phyloP scores from a whole-genome alignment of 2,113 vertebrate species.

The Cathartes aura region DNA sequence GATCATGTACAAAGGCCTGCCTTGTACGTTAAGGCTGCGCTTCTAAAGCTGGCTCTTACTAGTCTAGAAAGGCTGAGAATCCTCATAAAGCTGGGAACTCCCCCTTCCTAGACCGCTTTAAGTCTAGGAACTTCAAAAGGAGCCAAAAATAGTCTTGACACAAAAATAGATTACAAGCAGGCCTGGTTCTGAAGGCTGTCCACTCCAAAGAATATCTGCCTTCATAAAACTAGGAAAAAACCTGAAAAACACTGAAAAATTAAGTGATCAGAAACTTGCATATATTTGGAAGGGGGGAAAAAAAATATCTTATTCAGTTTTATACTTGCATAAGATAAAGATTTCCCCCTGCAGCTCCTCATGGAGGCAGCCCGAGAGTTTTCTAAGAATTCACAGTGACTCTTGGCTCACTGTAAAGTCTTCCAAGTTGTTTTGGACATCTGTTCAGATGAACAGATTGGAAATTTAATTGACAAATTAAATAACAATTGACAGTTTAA shows the following conservation, averaged over 20 bases:
- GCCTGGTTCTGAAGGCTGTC: background rate
- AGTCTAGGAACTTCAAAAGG: background rate
- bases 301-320: background rate
- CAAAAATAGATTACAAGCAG: background rate
- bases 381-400: slow-evolving; percentile 4
- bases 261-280: background rate
- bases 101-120: background rate
- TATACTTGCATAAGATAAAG: background rate
- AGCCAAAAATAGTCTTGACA: background rate
- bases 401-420: background rate
- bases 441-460: background rate
- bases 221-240: background rate
- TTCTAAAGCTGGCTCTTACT: background rate
- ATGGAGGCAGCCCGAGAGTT: background rate
- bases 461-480: slow-evolving; percentile 11
- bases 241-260: background rate
- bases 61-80: background rate
- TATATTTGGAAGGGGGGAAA: background rate
- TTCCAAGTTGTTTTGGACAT: background rate
- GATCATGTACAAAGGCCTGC: background rate
- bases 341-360: background rate
- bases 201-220: background rate
- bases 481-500: background rate
- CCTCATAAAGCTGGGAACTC: background rate
- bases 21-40: background rate